Base-by-base conservation (phyloP, 2,888 invertebrate genomes). In the Phengaris arion region DNA sequence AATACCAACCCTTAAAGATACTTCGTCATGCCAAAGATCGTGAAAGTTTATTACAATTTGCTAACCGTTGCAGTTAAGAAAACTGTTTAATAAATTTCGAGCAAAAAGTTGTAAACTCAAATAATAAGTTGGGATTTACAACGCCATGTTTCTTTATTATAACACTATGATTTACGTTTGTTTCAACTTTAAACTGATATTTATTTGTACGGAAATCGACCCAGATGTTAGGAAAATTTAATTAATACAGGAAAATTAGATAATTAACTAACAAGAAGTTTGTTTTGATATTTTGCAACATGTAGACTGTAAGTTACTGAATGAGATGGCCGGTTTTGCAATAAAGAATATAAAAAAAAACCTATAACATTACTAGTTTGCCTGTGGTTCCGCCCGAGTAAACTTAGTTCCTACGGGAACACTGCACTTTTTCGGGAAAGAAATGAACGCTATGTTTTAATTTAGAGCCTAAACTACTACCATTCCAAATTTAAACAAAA, bases 181-280 rank as follows among this genome's bases (percentile, higher is more conserved):
- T 75, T 68, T 22, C 68, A 70, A 75, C 75, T 75, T 70, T 70
- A 70, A 69, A 75, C 75, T 69, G 35, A 75, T 75, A 75, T 75
- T 75, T 75, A 75, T 75, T 75, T 75, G 75, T 75, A 70, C 55
- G 35, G 75, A 75, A 55, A 69, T 9, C 57, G 55, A 46, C 13
- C 48, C 45, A 68, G 55, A 54, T 51, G 15, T 72, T 6, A 22
- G 22, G 22, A 12, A 9, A 22, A 22, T 69, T 69, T n/a, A 45
- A 48, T 64, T 64, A 13, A 35, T 6, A 12, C 10, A 35, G 64
- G 64, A 35, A 15, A 64, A 64, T 64, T 64, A 64, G 52, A 9
- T 8, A 52, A 52, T 9, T 1, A 52, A 52, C 1, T 52, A 35
- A 12, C 22, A 12, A 10, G 59, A 59, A 59, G 22, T 64, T 64